These are phyloP conservation scores for Natrix natrix DNA, from an alignment of 2,797 vertebrate species.

Conservation along the genomic window DNA sequence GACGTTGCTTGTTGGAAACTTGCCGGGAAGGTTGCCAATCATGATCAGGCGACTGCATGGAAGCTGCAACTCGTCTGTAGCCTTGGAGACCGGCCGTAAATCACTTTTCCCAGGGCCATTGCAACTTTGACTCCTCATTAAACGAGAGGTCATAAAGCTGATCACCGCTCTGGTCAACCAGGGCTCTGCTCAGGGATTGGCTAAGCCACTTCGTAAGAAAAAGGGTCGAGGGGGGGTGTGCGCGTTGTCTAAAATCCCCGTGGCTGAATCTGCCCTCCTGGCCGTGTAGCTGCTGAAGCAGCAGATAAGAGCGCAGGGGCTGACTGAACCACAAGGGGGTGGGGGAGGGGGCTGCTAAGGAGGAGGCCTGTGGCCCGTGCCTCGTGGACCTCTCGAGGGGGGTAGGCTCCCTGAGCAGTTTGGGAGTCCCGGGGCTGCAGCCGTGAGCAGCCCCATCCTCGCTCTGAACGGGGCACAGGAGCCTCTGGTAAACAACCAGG, in stretches of 20 bases:
- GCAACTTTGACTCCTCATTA: neutral
- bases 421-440: neutral
- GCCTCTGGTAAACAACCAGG: neutral
- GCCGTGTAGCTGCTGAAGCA: neutral
- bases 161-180: neutral
- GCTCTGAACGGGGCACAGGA: neutral
- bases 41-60: neutral
- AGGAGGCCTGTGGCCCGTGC: neutral
- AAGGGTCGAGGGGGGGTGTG: neutral
- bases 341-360: neutral
- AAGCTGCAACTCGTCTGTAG: neutral
- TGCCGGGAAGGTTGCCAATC: neutral
- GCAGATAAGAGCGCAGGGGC: neutral
- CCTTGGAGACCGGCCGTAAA: neutral
- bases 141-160: neutral
- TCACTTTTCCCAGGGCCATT: neutral
- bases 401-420: neutral
- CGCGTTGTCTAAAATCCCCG: fast-evolving
- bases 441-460: neutral
- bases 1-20: neutral
- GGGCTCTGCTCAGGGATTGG: neutral
- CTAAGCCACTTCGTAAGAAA: neutral
- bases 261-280: neutral
- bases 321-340: neutral
- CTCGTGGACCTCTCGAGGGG: neutral